Base-by-base conservation (phyloP, 2,797 vertebrate species). In the Mus minutoides region DNA sequence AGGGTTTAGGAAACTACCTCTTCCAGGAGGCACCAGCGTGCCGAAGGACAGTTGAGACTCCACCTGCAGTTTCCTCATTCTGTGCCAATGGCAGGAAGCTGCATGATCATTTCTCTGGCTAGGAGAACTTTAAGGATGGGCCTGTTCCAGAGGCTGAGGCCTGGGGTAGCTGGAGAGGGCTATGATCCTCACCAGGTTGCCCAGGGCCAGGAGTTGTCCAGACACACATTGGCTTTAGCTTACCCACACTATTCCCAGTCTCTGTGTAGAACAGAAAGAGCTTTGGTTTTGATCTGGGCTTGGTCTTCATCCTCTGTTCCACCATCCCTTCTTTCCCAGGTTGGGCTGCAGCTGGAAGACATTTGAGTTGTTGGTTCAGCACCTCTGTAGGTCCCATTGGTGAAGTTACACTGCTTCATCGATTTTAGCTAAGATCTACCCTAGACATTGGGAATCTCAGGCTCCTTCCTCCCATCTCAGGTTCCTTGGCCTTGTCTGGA, bases 211-310 rank as follows among this genome's bases (percentile, higher is more conserved):
- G 52, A 26, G n/a, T 26, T 37, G 11, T 54, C 6, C 34, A 73
- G 75, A 84, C 22, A 34, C 24, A 9, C 16, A 24, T 1, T 4
- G 31, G 24, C 24, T 71, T 43, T 37, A 1, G 40, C 98, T 13
- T 97, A 99, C 98, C 99, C 62, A 98, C 94, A 1, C 90, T 97
- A 87, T 98, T 98, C 73, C 98, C 98, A 10, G 97, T 97, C 46
- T 98, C 98, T 19, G 96, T 98, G 94, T 98, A 98, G 98, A 99
- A 98, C 6, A 98, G 94, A 9, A 97, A 98, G 40, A 98, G 79
- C 9, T 98, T 97, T 3, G 94, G 96, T n/a, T 75, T 56, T 11
- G 86, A 88, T 89, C 93, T 98, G 0, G 62, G 17, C 78, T 97
- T 98, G 76, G 26, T 67, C 75, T 98, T 98, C 93, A 80, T 97